Conservation (phyloP, 2,888 invertebrate genomes). For the Acronicta leporina region DNA sequence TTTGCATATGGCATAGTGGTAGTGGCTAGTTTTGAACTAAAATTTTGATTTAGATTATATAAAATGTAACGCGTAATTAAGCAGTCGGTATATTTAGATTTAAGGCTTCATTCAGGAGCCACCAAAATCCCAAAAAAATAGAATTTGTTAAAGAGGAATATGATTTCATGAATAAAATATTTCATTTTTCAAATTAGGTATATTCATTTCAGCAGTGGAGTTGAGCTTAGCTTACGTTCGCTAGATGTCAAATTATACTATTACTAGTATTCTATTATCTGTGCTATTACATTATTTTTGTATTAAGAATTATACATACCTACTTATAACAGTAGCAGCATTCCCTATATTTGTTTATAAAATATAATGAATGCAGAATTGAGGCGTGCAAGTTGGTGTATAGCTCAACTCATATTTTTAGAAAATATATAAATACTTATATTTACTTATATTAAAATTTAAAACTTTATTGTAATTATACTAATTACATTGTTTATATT, state of each 20-base stretch:
- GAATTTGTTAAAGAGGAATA: conserved; percentile 2
- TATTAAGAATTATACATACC: no score
- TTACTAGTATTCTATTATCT: no score
- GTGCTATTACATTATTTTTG: no score
- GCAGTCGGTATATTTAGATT: conserved; percentile 5
- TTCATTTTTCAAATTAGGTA: no score
- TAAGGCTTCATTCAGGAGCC: conserved; percentile 9
- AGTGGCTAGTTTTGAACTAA: conserved; percentile 10
- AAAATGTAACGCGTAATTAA: conserved; percentile 7
- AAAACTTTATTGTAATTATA: no score
- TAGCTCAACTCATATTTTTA: no score
- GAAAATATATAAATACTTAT: no score
- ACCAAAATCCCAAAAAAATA: conserved; percentile 26
- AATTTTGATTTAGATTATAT: not conserved
- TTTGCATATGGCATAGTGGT: not conserved
- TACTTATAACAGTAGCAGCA: no score
- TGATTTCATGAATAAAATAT: not conserved
- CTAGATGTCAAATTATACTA: not conserved
- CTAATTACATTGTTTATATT: no score
- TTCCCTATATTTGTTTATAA: not conserved
- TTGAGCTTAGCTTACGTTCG: not conserved
- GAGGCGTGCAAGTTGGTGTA: no score
- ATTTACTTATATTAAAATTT: no score
- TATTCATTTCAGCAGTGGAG: not conserved
- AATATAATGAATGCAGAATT: no score